These are phyloP conservation scores for Fukomys damarensis DNA, from an alignment of 2,113 vertebrate genomes.

Conservation along the genomic window DNA sequence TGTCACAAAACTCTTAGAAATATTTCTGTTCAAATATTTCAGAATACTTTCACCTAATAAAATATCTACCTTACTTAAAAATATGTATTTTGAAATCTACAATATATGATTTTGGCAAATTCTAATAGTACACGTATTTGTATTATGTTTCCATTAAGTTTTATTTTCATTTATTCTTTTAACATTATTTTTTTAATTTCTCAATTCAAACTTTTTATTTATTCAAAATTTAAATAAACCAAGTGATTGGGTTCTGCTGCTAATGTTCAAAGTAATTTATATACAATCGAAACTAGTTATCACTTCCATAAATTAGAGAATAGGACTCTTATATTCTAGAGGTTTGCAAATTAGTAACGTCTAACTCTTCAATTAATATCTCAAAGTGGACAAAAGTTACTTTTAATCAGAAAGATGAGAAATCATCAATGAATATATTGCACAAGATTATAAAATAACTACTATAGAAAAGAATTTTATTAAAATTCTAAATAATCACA, in stretches of 20 bases:
- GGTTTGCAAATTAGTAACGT: background rate
- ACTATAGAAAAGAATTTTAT: background rate
- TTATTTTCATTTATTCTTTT: background rate
- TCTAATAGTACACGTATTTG: background rate
- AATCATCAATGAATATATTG: background rate
- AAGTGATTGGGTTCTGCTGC: background rate
- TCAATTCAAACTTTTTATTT: background rate
- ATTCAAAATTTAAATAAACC: constrained; percentile 1
- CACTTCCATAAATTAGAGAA: background rate
- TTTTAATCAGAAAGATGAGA: constrained; percentile 14
- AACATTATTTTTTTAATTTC: background rate
- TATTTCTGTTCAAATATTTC: background rate
- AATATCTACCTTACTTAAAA: constrained; percentile 14
- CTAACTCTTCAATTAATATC: background rate
- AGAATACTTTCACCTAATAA: background rate
- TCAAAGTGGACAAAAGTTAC: background rate
- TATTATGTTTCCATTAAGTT: background rate
- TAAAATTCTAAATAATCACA: background rate
- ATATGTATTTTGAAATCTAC: background rate
- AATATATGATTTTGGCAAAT: background rate
- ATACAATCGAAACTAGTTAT: background rate
- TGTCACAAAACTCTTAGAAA: background rate
- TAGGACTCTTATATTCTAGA: background rate
- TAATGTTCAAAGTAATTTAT: background rate
- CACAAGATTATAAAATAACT: background rate